Evolutionary conservation across 2,888 invertebrate genomes (phyloP), one percentile per base, ranked within the genome.

Genomic region (Spodoptera picta): DNA sequence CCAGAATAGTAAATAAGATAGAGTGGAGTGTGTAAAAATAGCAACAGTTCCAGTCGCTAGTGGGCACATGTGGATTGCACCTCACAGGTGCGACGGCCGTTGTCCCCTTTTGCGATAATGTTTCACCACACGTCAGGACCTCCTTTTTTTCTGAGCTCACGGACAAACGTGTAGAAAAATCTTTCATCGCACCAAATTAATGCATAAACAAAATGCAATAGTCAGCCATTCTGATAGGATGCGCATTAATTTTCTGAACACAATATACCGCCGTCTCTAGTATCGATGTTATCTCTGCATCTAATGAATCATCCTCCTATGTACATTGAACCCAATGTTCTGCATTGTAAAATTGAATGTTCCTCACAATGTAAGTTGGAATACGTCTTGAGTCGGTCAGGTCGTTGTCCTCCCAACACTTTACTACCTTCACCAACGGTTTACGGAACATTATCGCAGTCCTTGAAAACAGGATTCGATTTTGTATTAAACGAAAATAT

Each of bases 1-100:
- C 94, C 90, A 93, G 94, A 94, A 94, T 94, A 94, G 94, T 94
- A 92, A 94, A 94, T 93, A 94, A 94, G 92, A 93, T 93, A 93
- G 91, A 92, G 92, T 92, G 89, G 92, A 89, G 89, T 83, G 89
- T 86, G 87, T 94, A 94, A 92, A 94, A 93, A 94, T 94, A 94
- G 94, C 90, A 82, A 86, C 86, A 85, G 89, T 88, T 93, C 93
- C 93, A 94, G 94, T 92, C 87, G 90, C 88, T 86, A 87, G 90
- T 87, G 83, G 83, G 85, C 88, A 86, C 87, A 85, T 87, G 89
- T 89, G 87, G 87, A 86, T 82, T 92, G 90, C 92, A 93, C 92
- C 92, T 92, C 90, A 88, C 93, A 94, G 94, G 94, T 94, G 91
- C 88, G 87, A 83, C 87, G 92, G 87, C 87, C 92, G 90, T 88